Percentiles rank a stretch among this genome's conserved stretches.
phyloP scores from a whole-genome alignment of 2,113 vertebrate genomes.

The Cyprinodon tularosa region DNA sequence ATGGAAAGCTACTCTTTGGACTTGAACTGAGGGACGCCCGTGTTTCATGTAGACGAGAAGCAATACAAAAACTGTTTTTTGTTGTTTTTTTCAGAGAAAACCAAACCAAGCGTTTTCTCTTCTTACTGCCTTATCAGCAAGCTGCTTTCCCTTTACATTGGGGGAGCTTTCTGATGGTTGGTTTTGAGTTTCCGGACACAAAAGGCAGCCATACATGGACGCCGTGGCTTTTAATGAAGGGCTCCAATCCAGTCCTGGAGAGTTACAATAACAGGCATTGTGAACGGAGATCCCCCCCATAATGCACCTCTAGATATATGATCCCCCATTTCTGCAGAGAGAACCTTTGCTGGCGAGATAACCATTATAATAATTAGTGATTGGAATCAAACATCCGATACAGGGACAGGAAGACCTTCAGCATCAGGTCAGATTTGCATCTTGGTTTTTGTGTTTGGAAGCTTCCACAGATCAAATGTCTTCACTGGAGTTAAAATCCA shows the following conservation, averaged over 20 bases:
- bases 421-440: slow-evolving; percentile 36
- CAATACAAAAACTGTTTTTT: slow-evolving; percentile 32
- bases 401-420: slow-evolving; percentile 53
- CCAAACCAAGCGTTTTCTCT: slow-evolving; percentile 42
- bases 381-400: slow-evolving; percentile 56
- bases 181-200: slow-evolving; percentile 70
- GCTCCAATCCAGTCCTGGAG: slow-evolving; percentile 40
- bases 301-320: slow-evolving; percentile 60
- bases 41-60: slow-evolving; percentile 48
- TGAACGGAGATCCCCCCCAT: slow-evolving; percentile 44
- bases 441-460: slow-evolving; percentile 48
- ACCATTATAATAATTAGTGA: slow-evolving; percentile 57
- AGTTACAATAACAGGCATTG: slow-evolving; percentile 73
- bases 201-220: slow-evolving; percentile 49
- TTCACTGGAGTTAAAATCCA: slow-evolving; percentile 7
- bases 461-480: slow-evolving; percentile 23
- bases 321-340: slow-evolving; percentile 60
- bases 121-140: slow-evolving; percentile 71
- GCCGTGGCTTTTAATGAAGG: slow-evolving; percentile 56
- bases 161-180: slow-evolving; percentile 57
- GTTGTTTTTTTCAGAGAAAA: slow-evolving; percentile 1
- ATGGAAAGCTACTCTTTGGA: slow-evolving; percentile 45
- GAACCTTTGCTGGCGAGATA: slow-evolving; percentile 45
- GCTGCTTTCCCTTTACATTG: slow-evolving; percentile 49
- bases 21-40: slow-evolving; percentile 29